Conservation (phyloP, 1,140 invertebrate genomes). For the Melanaphis sacchari region DNA sequence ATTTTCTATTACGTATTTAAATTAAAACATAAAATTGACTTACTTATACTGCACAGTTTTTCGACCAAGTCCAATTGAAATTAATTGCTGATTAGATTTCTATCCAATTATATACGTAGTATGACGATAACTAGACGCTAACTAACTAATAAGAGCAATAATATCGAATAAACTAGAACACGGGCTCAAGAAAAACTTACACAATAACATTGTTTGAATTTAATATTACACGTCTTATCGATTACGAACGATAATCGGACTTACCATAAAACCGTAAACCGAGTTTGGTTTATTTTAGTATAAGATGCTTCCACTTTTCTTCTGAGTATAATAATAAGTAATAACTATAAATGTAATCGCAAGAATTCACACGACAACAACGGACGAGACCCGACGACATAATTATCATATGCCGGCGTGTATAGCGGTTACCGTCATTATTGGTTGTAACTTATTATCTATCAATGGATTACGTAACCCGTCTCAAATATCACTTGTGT, state of each 20-base stretch:
- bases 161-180: not conserved
- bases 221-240: not conserved
- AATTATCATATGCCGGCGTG: not conserved
- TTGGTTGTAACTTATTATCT: constrained; percentile 1
- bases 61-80: not conserved
- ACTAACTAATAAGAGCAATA: not conserved
- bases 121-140: no score
- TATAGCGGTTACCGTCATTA: not conserved
- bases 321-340: not conserved
- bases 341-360: no score
- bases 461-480: not conserved
- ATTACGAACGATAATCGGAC: not conserved
- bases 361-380: not conserved
- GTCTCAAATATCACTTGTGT: not conserved
- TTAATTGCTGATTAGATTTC: not conserved
- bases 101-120: not conserved
- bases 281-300: not conserved
- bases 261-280: not conserved
- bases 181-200: not conserved
- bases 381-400: not conserved
- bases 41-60: not conserved
- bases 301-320: no score
- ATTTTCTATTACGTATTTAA: not conserved
- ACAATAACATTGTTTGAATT: not conserved
- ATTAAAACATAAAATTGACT: not conserved